A percentile compares a stretch with the other conserved stretches of the same genome.
Evolutionary conservation across 2,888 invertebrate genomes (phyloP).

Genomic region (Cylloceria caligata): DNA sequence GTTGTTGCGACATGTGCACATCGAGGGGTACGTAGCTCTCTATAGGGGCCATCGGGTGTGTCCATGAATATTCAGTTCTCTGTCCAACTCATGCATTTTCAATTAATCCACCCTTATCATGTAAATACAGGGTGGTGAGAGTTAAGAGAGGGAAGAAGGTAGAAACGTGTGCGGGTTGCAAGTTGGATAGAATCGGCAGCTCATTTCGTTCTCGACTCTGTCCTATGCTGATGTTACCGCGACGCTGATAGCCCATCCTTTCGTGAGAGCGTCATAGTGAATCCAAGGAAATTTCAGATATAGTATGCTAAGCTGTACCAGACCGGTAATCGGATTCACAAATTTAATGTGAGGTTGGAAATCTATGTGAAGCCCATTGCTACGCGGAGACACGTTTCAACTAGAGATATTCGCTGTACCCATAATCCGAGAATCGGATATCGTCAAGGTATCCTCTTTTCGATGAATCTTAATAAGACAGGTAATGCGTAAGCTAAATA

Average conservation of each 20-base stretch:
- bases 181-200: slow-evolving; percentile 61
- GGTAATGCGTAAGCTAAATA: too few species aligned
- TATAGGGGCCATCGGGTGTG: slow-evolving; percentile 48
- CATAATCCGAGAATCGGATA: not conserved
- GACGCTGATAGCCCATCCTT: not conserved
- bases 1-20: slow-evolving; percentile 33
- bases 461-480: too few species aligned
- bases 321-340: not conserved
- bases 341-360: not conserved
- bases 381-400: not conserved
- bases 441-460: too few species aligned
- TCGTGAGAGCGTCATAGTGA: not conserved
- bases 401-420: not conserved
- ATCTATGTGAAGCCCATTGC: too few species aligned
- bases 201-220: slow-evolving; percentile 59
- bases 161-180: slow-evolving; percentile 37
- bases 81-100: slow-evolving; percentile 75
- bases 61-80: slow-evolving; percentile 76
- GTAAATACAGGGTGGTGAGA: slow-evolving; percentile 65
- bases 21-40: slow-evolving; percentile 10
- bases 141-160: not conserved
- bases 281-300: not conserved
- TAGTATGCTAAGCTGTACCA: not conserved
- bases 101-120: slow-evolving; percentile 74
- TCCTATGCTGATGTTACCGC: not conserved